These are phyloP conservation scores for Yponomeuta evonymella DNA, from an alignment of 2,888 invertebrate species.

Conservation along the genomic window DNA sequence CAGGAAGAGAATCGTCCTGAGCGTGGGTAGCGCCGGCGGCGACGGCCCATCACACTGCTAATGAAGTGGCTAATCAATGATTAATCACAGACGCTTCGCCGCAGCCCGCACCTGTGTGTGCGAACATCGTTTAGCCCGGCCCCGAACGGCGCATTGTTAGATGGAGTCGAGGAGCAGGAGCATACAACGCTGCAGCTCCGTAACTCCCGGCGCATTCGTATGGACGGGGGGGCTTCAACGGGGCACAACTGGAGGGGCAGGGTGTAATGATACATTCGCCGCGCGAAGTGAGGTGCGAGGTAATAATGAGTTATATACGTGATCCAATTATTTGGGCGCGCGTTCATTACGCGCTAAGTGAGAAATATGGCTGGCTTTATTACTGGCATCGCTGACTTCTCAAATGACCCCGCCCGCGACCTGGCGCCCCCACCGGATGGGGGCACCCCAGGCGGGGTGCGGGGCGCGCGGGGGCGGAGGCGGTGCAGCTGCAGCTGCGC, in stretches of 20 bases:
- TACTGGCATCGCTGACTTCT: conserved; percentile 61
- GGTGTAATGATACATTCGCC: conserved; percentile 70
- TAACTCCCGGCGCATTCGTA: conserved; percentile 40
- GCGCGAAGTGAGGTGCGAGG: conserved; percentile 68
- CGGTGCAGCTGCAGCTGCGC: conserved; percentile 56
- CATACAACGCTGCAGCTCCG: conserved; percentile 34
- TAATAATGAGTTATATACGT: conserved; percentile 78
- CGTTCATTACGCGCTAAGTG: conserved; percentile 77
- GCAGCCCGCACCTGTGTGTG: conserved; percentile 13
- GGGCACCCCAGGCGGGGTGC: conserved; percentile 18
- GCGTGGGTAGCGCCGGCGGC: not conserved
- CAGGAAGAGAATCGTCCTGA: not conserved
- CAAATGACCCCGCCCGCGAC: conserved; percentile 20
- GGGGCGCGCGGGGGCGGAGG: conserved; percentile 49
- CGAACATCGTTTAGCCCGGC: not conserved
- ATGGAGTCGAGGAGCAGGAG: not conserved
- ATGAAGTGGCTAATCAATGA: not conserved
- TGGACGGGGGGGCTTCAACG: conserved; percentile 17
- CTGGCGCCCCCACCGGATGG: conserved; percentile 15
- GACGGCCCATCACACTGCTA: not conserved
- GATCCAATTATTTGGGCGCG: conserved; percentile 78
- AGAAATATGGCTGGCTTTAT: conserved; percentile 76
- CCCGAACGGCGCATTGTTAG: not conserved
- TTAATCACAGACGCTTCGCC: conserved; percentile 13
- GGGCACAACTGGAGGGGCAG: conserved; percentile 23